Evolutionary conservation across 2,113 vertebrate genomes (phyloP), one percentile per base, ranked within the genome.

Genomic region (Eulemur macaco): DNA sequence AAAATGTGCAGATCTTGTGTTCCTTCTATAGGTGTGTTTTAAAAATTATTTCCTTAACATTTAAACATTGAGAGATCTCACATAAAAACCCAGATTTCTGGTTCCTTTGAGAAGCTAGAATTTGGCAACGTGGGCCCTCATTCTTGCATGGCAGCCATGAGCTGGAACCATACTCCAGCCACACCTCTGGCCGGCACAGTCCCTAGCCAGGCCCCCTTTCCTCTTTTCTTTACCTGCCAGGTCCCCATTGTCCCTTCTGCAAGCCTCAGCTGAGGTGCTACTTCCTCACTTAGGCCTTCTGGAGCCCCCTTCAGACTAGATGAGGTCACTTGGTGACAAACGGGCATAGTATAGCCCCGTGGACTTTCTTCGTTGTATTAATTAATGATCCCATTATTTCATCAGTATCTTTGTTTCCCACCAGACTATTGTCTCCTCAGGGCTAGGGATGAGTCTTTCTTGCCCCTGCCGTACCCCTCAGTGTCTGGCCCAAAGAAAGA

Each of bases 81-180:
- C 15, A 37, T 78, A n/a, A 76, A 94, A 94, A 56, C 29, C 14
- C 54, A 91, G 73, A 91, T 93, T 95, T 80, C 31, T 76, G 31
- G 15, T 86, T 92, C 63, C 63, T 78, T 89, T 73, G 54, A 64
- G 89, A 92, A 89, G 37, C 31, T 66, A 86, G 54, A 89, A 56
- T 50, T 86, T 91, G 80, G 78, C 63, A 86, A 37, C 42, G 8
- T 37, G 14, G 52, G 31, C 45, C 52, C 31, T 71, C 29, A 5
- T 91, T 91, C 60, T 86, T 68, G n/a, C 23, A 15, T 81, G 73
- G 52, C 60, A 89, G 20, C 73, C 23, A 3, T 34, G 18, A 89
- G 25, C 66, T 85, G 37, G 71, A 63, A 76, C 25, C 27, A 27
- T 39, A 39, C 17, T 76, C 63, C 37, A 74, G 18, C 64, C 27